Conservation (phyloP, 2,113 vertebrate species). For the Pithys albifrons region DNA sequence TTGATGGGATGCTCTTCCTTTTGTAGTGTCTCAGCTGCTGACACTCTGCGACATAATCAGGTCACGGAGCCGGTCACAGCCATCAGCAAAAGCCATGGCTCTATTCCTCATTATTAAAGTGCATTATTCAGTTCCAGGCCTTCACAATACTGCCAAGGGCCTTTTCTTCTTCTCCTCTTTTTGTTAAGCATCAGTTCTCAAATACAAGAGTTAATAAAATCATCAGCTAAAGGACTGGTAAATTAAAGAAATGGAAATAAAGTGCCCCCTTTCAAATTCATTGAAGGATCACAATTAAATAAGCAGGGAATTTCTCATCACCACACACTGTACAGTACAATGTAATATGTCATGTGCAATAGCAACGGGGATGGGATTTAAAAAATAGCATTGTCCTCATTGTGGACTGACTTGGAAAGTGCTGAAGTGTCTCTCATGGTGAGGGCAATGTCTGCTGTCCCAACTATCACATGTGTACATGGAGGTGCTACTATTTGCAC, state of each 20-base stretch:
- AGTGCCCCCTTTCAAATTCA: conserved; percentile 44
- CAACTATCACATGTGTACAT: neutral
- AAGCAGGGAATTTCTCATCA: conserved; percentile 39
- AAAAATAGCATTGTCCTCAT: neutral
- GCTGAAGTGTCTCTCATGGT: neutral
- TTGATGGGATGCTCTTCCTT: conserved; percentile 84
- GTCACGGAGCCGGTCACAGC: conserved; percentile 86
- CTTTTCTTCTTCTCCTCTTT: conserved; percentile 4
- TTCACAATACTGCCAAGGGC: conserved; percentile 75
- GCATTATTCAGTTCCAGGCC: conserved; percentile 81
- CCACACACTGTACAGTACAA: neutral
- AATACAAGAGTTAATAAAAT: conserved; percentile 69
- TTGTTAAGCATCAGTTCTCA: conserved; percentile 55
- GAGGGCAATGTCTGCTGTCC: neutral
- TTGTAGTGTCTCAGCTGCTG: conserved; percentile 85
- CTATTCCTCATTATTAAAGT: conserved; percentile 83
- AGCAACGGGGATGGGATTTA: neutral
- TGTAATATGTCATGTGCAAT: conserved; percentile 17
- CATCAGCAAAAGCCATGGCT: conserved; percentile 82
- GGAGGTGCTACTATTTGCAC: neutral
- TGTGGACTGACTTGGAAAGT: neutral
- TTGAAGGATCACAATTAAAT: conserved; percentile 67
- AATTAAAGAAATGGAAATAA: conserved; percentile 66
- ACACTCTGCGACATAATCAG: conserved; percentile 89
- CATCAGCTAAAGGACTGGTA: conserved; percentile 49